Base-by-base conservation (phyloP, 1,140 invertebrate genomes). In the Penaeus indicus region DNA sequence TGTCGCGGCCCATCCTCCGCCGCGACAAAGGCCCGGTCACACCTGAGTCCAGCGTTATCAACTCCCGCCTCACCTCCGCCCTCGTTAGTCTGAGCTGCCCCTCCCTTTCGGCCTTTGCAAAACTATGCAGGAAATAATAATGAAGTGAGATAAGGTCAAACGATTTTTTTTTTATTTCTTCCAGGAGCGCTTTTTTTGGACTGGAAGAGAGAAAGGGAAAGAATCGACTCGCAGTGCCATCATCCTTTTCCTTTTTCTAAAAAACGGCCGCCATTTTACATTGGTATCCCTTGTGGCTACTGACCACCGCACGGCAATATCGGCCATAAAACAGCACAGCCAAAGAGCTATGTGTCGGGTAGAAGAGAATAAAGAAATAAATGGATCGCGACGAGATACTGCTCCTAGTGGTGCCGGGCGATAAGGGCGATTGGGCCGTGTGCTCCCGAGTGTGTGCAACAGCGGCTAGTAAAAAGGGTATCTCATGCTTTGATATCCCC, bases 401-500 rank as follows among this genome's bases (percentile, higher is more conserved):
- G 60, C 78, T 47, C 85, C 61, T 32, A 79, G 67, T 62, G 85
- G 69, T 25, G 16, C 27, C 38, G 27, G 63, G 77, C 47, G 7
- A 21, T 27, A 86, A 63, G 85, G 85, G 61, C 79, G 85, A 79
- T 62, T 25, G 13, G 67, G 11, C n/a, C 32, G 77, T 62, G 22
- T 80, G 85, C 19, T 27, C 62, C 61, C 79, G 85, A 75, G 84
- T 86, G 77, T 82, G 85, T 62, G 61, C 85, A 87, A 87, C 85
- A 81, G 63, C 80, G 85, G 78, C 85, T 62, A 62, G 42, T 87
- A 87, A 87, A 87, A 87, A 87, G 85, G 78, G 78, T 87, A 87
- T 87, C 85, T 87, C 78, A 81, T 87, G 85, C 85, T 81, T 87
- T 69, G 78, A 87, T 78, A 67, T 63, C 72, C 85, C 85, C 78